Conservation (phyloP, 2,888 invertebrate genomes). For the Polymixis flavicincta region DNA sequence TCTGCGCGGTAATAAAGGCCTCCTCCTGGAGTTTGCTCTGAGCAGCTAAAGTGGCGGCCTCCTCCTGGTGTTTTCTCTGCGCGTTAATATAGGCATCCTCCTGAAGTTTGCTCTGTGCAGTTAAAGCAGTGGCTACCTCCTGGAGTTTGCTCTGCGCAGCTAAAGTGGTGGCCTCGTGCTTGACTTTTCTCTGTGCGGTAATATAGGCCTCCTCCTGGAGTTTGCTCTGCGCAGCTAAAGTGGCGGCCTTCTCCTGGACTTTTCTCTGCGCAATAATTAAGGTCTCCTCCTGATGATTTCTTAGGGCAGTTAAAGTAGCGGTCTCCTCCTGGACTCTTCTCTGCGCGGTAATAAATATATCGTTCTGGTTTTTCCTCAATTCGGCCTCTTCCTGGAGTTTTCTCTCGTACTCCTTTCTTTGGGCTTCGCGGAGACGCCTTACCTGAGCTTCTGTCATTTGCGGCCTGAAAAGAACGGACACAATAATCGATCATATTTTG, state of each 20-base stretch:
- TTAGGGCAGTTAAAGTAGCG: too few species aligned
- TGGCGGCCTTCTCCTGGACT: too few species aligned
- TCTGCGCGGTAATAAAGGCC: neutral
- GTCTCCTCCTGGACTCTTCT: too few species aligned
- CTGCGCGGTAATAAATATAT: neutral
- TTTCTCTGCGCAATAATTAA: too few species aligned
- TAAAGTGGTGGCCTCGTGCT: neutral
- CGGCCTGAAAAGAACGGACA: constrained; percentile 1
- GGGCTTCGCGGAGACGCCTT: neutral
- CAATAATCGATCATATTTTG: too few species aligned
- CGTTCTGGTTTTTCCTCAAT: neutral
- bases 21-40: neutral
- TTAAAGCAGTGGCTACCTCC: neutral
- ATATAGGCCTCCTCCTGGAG: neutral
- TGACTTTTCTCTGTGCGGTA: neutral
- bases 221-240: neutral
- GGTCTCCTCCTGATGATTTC: too few species aligned
- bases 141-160: neutral
- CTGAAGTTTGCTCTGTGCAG: neutral
- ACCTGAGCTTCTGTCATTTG: neutral
- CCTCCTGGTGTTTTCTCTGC: neutral
- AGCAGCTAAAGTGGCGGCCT: neutral
- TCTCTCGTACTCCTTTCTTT: neutral
- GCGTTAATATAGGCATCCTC: neutral
- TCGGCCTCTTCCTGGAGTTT: neutral